Conservation (phyloP, 2,113 vertebrate species). For the Atrichornis clamosus region DNA sequence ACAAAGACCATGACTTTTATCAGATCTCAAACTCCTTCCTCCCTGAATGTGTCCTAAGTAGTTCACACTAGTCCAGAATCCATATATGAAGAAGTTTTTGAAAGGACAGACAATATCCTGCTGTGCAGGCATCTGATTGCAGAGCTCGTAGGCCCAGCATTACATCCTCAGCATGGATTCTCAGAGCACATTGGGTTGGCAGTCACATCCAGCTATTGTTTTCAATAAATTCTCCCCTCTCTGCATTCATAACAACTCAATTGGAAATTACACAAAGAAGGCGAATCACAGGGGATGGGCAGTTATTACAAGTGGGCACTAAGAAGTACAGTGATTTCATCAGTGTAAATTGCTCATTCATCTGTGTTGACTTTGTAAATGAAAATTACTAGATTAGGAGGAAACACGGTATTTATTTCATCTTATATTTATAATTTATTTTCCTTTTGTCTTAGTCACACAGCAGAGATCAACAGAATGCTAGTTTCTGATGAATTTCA, state of each 20-base stretch:
- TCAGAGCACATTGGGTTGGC: neutral
- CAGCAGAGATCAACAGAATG: neutral
- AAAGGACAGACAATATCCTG: neutral
- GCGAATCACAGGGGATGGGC: neutral
- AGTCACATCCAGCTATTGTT: neutral
- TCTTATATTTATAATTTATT: neutral
- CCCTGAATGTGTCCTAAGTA: neutral
- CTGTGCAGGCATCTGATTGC: neutral
- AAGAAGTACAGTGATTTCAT: neutral
- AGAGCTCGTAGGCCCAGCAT: neutral
- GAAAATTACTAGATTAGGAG: neutral
- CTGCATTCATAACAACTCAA: neutral
- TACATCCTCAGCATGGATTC: fast-evolving
- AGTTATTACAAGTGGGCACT: neutral
- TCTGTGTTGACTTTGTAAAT: slow-evolving; percentile 2
- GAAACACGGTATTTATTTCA: neutral
- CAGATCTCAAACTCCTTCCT: neutral
- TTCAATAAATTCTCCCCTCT: neutral
- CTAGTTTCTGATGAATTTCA: neutral
- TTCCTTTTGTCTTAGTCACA: neutral
- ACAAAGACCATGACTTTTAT: neutral
- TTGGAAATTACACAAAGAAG: neutral
- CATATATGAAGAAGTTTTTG: neutral
- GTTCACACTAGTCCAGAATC: neutral
- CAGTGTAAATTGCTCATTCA: neutral